Evolutionary conservation across 2,888 invertebrate genomes (phyloP).

Genomic region (Phlogophora meticulosa): DNA sequence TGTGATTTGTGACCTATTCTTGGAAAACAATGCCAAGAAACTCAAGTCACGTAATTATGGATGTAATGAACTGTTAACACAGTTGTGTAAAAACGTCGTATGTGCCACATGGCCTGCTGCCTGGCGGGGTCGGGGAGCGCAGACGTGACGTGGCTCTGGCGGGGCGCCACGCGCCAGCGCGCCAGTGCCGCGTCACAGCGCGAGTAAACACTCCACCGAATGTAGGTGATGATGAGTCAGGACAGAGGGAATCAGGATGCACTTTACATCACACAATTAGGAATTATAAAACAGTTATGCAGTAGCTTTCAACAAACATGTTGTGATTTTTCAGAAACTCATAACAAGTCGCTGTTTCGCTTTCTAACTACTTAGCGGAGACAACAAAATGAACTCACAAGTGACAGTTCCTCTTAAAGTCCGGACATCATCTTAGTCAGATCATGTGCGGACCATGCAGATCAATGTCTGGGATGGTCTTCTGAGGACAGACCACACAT

Average conservation of each 20-base stretch:
- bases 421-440: too few relatives aligned
- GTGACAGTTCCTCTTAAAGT: too few relatives aligned
- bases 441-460: too few relatives aligned
- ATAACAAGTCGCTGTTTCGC: too few relatives aligned
- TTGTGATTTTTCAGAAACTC: too few relatives aligned
- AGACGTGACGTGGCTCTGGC: conserved; percentile 49
- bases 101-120: conserved; percentile 35
- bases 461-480: too few relatives aligned
- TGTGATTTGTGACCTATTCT: conserved; percentile 9
- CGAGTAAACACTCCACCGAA: conserved; percentile 45
- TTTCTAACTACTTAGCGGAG: too few relatives aligned
- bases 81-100: conserved; percentile 30
- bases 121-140: neutral
- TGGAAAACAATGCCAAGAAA: conserved; percentile 46
- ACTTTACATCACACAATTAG: conserved; percentile 1
- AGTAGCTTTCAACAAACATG: too few relatives aligned
- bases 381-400: too few relatives aligned
- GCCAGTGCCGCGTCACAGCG: conserved; percentile 43
- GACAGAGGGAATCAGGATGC: neutral
- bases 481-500: too few relatives aligned
- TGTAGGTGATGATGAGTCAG: conserved; percentile 53
- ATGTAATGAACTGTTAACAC: conserved; percentile 49
- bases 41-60: conserved; percentile 42
- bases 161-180: too few relatives aligned
- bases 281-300: neutral